Conservation (phyloP, 2,888 invertebrate species). For the Drosophila kanekoi region DNA sequence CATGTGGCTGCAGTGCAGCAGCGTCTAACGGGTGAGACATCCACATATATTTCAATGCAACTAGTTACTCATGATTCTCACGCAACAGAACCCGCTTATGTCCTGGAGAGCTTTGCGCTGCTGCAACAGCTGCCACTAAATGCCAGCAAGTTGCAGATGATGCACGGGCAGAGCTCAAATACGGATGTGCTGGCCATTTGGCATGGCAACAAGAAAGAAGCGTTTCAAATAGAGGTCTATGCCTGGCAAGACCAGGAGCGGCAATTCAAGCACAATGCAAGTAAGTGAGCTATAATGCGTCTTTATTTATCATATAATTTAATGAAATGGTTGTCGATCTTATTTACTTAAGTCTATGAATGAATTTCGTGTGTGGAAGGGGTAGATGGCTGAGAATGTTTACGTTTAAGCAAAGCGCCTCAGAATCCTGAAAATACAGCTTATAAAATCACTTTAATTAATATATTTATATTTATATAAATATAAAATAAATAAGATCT, state of each 20-base stretch:
- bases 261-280: slow-evolving; percentile 64
- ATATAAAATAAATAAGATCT: slow-evolving; percentile 1
- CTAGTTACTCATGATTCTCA: not conserved
- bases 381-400: slow-evolving; percentile 6
- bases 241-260: slow-evolving; percentile 67
- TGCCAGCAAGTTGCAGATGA: slow-evolving; percentile 55
- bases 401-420: slow-evolving; percentile 27
- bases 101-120: slow-evolving; percentile 76
- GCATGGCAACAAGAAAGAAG: slow-evolving; percentile 25
- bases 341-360: slow-evolving; percentile 53
- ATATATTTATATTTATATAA: slow-evolving; percentile 1
- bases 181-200: slow-evolving; percentile 68
- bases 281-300: slow-evolving; percentile 71
- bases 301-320: slow-evolving; percentile 63
- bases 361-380: slow-evolving; percentile 19
- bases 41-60: not conserved
- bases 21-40: slow-evolving; percentile 50
- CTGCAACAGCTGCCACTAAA: slow-evolving; percentile 68
- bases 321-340: slow-evolving; percentile 39
- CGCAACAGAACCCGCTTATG: slow-evolving; percentile 45
- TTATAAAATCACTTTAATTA: slow-evolving; percentile 19
- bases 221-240: slow-evolving; percentile 49
- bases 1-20: slow-evolving; percentile 57
- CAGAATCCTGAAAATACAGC: slow-evolving; percentile 8
- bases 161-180: slow-evolving; percentile 48